Base-by-base conservation (phyloP, 2,797 vertebrate species). In the Ciconia nigra region DNA sequence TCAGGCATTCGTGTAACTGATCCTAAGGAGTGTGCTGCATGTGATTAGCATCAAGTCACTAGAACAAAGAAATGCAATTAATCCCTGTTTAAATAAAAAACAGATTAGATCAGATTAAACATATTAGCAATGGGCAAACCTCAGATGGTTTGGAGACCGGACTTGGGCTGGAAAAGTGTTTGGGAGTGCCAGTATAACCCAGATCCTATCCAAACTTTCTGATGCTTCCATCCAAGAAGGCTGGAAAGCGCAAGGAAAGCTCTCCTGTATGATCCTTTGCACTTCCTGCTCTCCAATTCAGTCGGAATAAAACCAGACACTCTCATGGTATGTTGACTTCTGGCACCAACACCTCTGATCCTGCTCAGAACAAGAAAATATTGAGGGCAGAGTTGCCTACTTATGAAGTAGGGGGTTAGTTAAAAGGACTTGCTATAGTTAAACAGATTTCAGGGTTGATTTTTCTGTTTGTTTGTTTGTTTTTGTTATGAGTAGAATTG, bases 41-140 rank as follows among this genome's bases (percentile, higher is more conserved):
- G 71, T 95, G 94, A 97, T 97, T 95, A 96, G 84, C 92, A 93
- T 96, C 95, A 95, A 96, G 78, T 91, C 90, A 94, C 90, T 71
- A 93, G 93, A 95, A 96, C 96, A 97, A 96, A 97, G 96, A 96
- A 96, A 92, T 49, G 39, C 76, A 94, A 96, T 96, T 97, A 97
- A 96, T 93, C 83, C 57, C 61, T 83, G 61, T 90, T 97, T 87
- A 96, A 97, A 97, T 92, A 92, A 94, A 93, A 95, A 93, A 13
- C 74, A 92, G 81, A 91, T 93, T 96, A 93, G 89, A 92, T 94
- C 78, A 83, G 74, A 97, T 94, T 96, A 89, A 96, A 85, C 24
- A 51, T 89, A 95, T 59, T 73, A 96, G 70, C 52, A 63, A 65
- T 35, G 76, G 63, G 76, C 72, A 87, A 91, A 91, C 28, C 46